Base-by-base conservation (phyloP, 2,797 vertebrate genomes). In the Molossus alvarezi region DNA sequence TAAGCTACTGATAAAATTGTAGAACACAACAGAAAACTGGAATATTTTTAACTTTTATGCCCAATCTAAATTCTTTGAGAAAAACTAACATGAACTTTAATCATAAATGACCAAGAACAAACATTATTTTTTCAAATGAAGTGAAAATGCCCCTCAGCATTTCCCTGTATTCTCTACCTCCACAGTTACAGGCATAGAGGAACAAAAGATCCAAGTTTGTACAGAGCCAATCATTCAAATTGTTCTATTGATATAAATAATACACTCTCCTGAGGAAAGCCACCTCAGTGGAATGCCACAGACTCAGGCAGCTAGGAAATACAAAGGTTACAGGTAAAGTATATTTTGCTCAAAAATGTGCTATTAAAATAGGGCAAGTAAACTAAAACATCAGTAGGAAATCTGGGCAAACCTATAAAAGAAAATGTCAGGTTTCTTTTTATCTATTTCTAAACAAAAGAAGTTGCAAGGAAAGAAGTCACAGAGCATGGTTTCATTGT, bases 401-500 rank as follows among this genome's bases (percentile, higher is more conserved):
- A 95, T 90, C 37, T 41, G 18, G 81, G 21, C n/a, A 77, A 53
- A 95, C 25, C 25, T 79, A 11, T 58, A n/a, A 84, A 95, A 45
- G 51, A 91, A 96, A 76, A 79, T 72, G 65, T 75, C 62, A 67
- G 15, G 0, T 88, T 93, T 85, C 29, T 48, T 86, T 95, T 80
- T n/a, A 45, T 82, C 13, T 84, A 45, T 71, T 88, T 92, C 72
- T 85, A 88, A 86, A 94, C 62, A 93, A 93, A 96, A 94, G n/a
- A 86, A 69, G 15, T 45, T 84, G 12, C 11, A 79, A 85, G 17
- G 15, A 72, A 93, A 80, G 55, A 81, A 91, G 27, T 85, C 55
- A 15, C 45, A 73, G 27, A 2, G 48, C 17, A 0, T n/a, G 13
- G 10, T 73, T 96, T 90, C 23, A 85, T 82, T 91, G 29, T 86